Conservation (phyloP, 2,797 vertebrate genomes). For the Oreortyx pictus region DNA sequence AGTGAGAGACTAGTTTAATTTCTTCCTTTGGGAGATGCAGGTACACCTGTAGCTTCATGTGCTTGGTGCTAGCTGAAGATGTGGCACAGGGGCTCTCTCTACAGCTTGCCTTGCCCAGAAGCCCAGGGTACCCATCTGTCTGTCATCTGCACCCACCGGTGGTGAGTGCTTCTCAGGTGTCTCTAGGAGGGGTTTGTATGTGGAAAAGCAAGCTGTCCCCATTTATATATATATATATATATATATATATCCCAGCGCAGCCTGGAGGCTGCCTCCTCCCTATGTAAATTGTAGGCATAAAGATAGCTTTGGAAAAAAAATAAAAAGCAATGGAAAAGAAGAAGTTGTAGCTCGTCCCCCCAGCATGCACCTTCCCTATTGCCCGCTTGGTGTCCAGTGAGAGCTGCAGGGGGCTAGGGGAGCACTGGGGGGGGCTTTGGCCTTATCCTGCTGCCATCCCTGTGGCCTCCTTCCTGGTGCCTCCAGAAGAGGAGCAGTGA, state of each 20-base stretch:
- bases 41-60: neutral
- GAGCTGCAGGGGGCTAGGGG: neutral
- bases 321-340: neutral
- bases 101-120: neutral
- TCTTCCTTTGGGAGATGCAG: conserved; percentile 20
- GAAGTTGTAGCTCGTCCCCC: neutral
- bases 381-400: neutral
- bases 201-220: neutral
- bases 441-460: neutral
- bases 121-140: neutral
- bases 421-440: neutral
- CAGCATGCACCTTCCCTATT: neutral
- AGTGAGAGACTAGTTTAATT: conserved; percentile 4
- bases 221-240: too few species aligned
- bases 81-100: too few species aligned
- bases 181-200: neutral
- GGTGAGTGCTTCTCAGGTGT: neutral
- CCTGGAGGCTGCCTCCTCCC: too few species aligned
- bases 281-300: neutral
- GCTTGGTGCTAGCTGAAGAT: too few species aligned
- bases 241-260: neutral
- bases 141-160: accelerated
- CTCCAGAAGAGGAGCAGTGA: neutral
- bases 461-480: neutral
- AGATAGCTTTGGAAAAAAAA: neutral